Conservation (phyloP, 53 echinoderm and acorn worm genomes). For the Antedon mediterranea region DNA sequence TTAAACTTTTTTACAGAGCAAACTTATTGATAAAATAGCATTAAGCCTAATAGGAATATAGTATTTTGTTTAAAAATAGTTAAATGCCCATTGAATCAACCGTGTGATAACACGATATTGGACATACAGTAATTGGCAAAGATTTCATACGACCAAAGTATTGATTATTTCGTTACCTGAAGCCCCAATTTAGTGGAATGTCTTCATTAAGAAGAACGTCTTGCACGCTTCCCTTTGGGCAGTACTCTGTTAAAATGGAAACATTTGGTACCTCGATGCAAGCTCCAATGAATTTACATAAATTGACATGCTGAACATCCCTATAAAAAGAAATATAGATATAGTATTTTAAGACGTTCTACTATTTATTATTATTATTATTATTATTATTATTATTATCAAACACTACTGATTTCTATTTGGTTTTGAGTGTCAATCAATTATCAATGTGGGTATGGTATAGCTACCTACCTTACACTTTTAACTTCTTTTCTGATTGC, state of each 20-base stretch:
- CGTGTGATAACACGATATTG: no score
- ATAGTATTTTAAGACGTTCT: background rate
- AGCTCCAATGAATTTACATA: conserved; percentile 88
- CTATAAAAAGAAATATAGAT: conserved; percentile 16
- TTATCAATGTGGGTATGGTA: no score
- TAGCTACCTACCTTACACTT: conserved; percentile 64
- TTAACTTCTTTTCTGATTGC: conserved; percentile 87
- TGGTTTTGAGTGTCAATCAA: no score
- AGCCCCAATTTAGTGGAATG: conserved; percentile 96
- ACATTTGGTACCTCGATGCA: conserved; percentile 75
- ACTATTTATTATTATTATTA: no score
- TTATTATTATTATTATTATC: no score
- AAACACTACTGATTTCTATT: no score
- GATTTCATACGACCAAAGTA: background rate
- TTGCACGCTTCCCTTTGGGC: conserved; percentile 84
- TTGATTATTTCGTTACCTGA: conserved; percentile 37
- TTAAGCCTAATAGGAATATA: no score
- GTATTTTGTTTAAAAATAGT: no score
- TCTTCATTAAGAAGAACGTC: conserved; percentile 95
- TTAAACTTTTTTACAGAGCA: no score
- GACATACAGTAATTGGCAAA: background rate
- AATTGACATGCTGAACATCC: conserved; percentile 67
- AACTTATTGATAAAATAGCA: no score
- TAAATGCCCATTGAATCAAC: no score
- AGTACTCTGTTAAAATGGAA: conserved; percentile 76